Conservation (phyloP, 2,113 vertebrate genomes). For the Oncorhynchus tshawytscha region DNA sequence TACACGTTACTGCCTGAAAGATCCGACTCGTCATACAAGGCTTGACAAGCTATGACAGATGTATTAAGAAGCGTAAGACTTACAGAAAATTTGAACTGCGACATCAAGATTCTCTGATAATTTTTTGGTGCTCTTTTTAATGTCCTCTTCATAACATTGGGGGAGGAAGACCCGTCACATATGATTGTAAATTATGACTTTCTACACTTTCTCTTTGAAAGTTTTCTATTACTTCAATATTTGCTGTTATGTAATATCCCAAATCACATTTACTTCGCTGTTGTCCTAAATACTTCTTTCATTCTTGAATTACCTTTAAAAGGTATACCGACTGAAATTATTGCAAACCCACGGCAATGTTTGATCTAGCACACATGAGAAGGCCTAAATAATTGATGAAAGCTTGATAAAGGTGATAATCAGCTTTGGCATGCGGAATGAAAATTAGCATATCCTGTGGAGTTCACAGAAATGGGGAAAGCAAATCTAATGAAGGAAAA, state of each 20-base stretch:
- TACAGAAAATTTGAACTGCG: constrained; percentile 35
- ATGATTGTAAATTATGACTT: constrained; percentile 58
- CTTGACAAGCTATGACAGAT: constrained; percentile 60
- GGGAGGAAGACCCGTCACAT: constrained; percentile 37
- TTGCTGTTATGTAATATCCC: constrained; percentile 1
- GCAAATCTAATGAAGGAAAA: constrained; percentile 56
- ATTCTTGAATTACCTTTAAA: constrained; percentile 5
- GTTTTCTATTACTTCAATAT: constrained; percentile 49
- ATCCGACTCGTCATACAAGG: constrained; percentile 46
- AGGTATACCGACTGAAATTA: background rate
- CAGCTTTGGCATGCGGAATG: constrained; percentile 45
- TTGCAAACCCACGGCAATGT: constrained; percentile 12
- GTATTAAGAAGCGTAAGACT: constrained; percentile 44
- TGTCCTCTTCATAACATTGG: background rate
- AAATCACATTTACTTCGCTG: constrained; percentile 2
- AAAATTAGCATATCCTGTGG: background rate
- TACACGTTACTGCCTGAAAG: constrained; percentile 55
- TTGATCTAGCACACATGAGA: constrained; percentile 48
- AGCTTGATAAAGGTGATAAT: constrained; percentile 67
- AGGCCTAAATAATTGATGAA: constrained; percentile 66
- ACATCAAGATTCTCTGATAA: background rate
- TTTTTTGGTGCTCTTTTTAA: background rate
- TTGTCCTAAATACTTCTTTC: constrained; percentile 4
- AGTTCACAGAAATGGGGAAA: constrained; percentile 35
- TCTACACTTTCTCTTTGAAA: constrained; percentile 32